Evolutionary conservation across 1,140 invertebrate species (phyloP).

Genomic region (Leguminivora glycinivorella): DNA sequence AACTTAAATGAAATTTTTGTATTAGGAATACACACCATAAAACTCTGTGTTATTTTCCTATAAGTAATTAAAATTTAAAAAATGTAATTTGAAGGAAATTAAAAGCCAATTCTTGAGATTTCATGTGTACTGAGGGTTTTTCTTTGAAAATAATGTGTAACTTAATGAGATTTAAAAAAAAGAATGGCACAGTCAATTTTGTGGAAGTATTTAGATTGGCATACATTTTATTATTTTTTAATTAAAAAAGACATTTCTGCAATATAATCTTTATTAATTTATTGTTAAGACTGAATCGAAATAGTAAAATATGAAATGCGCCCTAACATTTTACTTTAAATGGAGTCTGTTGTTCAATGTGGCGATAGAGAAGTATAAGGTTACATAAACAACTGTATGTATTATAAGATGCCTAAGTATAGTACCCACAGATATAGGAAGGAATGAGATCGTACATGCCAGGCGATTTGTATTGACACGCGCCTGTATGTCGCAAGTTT

Average conservation of each 20-base stretch:
- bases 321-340: slow-evolving; percentile 7
- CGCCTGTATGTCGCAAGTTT: too few relatives aligned
- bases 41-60: too few relatives aligned
- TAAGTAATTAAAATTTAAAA: too few relatives aligned
- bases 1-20: neutral
- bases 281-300: slow-evolving; percentile 64
- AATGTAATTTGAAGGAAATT: neutral
- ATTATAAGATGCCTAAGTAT: too few relatives aligned
- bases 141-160: neutral
- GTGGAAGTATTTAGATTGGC: slow-evolving; percentile 34
- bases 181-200: slow-evolving; percentile 16
- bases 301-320: slow-evolving; percentile 41
- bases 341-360: neutral
- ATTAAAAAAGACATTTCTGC: slow-evolving; percentile 33
- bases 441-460: too few relatives aligned
- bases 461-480: too few relatives aligned
- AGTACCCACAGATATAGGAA: too few relatives aligned
- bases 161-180: neutral
- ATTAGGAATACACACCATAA: too few relatives aligned
- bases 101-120: too few relatives aligned
- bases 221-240: slow-evolving; percentile 33
- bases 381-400: too few relatives aligned
- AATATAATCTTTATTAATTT: slow-evolving; percentile 49
- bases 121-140: too few relatives aligned
- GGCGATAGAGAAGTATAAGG: too few relatives aligned